Evolutionary conservation across 2,888 invertebrate genomes (phyloP).

Genomic region (Axea sp.): DNA sequence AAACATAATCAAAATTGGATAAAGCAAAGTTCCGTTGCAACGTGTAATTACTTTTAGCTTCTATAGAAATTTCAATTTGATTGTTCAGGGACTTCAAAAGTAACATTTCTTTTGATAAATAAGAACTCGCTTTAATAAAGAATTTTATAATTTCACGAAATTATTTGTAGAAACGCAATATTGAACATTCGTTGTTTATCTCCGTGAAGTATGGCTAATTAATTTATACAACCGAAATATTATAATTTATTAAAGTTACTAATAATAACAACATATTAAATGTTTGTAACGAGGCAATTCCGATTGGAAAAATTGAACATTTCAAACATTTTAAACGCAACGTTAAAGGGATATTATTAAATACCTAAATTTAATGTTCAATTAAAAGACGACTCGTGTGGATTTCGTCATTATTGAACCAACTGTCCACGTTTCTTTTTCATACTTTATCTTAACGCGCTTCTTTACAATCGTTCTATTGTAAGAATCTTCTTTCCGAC

Average conservation of each 20-base stretch:
- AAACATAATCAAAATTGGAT: slow-evolving; percentile 50
- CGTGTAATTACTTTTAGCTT: slow-evolving; percentile 29
- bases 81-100: slow-evolving; percentile 14
- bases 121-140: no score
- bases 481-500: slow-evolving; percentile 35
- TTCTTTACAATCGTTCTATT: slow-evolving; percentile 50
- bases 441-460: slow-evolving; percentile 34
- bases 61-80: slow-evolving; percentile 32
- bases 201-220: no score
- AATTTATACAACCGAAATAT: no score
- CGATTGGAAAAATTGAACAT: no score
- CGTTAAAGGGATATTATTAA: no score
- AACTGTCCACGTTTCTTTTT: slow-evolving; percentile 18
- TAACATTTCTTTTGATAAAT: slow-evolving; percentile 1
- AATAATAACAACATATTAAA: no score
- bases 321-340: no score
- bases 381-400: slow-evolving; percentile 18
- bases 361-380: slow-evolving; percentile 1
- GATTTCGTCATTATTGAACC: slow-evolving; percentile 13
- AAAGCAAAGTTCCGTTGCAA: slow-evolving; percentile 22
- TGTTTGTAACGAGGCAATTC: no score
- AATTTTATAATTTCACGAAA: no score
- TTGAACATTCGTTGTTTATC: no score
- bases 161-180: no score
- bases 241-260: no score